Base-by-base conservation (phyloP, 2,797 vertebrate species). In the Parauchenoglanis punctatus region DNA sequence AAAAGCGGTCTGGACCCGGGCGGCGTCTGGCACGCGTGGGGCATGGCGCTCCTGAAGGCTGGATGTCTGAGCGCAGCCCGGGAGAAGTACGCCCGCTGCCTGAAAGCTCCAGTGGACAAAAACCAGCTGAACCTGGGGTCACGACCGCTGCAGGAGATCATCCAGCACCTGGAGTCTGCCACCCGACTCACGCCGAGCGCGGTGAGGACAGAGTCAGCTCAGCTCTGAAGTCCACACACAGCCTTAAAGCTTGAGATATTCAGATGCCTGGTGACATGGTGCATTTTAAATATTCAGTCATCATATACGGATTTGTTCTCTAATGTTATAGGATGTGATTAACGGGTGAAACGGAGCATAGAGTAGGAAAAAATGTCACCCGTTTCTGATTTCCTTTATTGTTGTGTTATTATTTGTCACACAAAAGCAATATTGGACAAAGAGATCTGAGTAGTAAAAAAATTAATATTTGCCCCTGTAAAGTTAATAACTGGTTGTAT, bases 11-110 rank as follows among this genome's bases (percentile, higher is more conserved):
- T 99, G 87, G 99, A 99, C 93, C 95, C 98, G 1, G 90, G 95
- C 0, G 99, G 97, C 0, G 98, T 98, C 0, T 99, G 99, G 99
- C 97, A 98, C 49, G 98, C 98, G 0, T 99, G 99, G 99, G 98
- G 97, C 8, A 96, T 98, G 97, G 98, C 98, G 15, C 97, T 96
- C 77, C 96, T 99, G 83, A 99, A 98, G 93, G 97, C 97, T 2
- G 97, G 98, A 1, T 97, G 97, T 92, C 94, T 99, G 40, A 90
- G 92, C 1, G 94, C 91, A 0, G 98, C 99, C 0, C 96, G 98
- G 91, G 97, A 99, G 93, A 99, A 99, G 93, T 98, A 99, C 78
- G 88, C 90, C 85, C 96, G 98, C 86, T 99, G 97, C 91, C 91
- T 99, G 80, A 99, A 98, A 93, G 92, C 96, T 25, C 97, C 99